Percentiles rank a stretch among this genome's conserved stretches.
Conservation (phyloP, 2,888 invertebrate genomes). For the Anthoptus insignis region DNA sequence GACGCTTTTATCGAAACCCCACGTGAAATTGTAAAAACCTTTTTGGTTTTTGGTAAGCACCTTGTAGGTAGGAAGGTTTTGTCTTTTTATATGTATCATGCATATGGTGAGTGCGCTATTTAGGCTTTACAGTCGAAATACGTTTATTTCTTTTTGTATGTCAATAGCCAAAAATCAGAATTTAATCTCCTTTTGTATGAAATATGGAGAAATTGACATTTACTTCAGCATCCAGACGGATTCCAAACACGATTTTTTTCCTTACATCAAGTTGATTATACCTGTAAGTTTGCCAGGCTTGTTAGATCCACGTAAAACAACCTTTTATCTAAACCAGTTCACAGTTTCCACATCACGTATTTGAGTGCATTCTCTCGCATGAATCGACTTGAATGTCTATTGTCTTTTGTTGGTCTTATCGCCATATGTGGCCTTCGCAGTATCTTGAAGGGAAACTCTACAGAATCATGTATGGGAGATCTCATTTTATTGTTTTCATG, state of each 20-base stretch:
- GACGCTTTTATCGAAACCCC: constrained; percentile 37
- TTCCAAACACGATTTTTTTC: not conserved
- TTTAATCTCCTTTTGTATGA: not conserved
- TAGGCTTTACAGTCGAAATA: not conserved
- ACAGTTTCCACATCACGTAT: constrained; percentile 17
- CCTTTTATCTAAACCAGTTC: constrained; percentile 16
- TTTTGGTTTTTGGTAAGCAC: not conserved
- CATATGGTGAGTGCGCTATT: not conserved
- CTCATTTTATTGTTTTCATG: constrained; percentile 17
- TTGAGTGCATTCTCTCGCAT: constrained; percentile 12
- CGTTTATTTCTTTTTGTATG: not conserved
- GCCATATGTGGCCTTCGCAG: constrained; percentile 21
- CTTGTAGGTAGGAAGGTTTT: constrained; percentile 1
- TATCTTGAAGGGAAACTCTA: constrained; percentile 24
- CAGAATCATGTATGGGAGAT: constrained; percentile 24
- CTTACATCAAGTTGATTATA: not conserved
- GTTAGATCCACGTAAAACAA: constrained; percentile 15
- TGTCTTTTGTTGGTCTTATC: constrained; percentile 23
- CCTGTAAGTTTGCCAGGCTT: constrained; percentile 16
- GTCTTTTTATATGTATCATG: not conserved
- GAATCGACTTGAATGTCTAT: constrained; percentile 27
- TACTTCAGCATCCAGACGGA: not conserved
- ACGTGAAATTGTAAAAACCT: constrained; percentile 23
- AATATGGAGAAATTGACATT: not conserved
- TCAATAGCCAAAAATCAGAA: not conserved